Evolutionary conservation across 2,888 invertebrate species (phyloP), one percentile per base, ranked within the genome.

Genomic region (Noctua comes): DNA sequence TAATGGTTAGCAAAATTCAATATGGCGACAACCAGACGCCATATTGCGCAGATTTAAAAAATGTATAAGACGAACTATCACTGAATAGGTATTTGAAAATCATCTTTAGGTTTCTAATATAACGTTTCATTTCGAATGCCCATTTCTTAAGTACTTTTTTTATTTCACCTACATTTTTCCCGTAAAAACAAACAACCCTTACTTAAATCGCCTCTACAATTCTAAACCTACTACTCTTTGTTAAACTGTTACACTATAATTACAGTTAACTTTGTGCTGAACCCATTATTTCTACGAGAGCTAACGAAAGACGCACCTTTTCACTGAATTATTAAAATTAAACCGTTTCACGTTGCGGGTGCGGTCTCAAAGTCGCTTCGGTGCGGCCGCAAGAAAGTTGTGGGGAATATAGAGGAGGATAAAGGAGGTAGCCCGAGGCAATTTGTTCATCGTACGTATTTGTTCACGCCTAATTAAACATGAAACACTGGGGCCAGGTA

Each of bases 391-490:
- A 96, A 95, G 96, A 95, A 96, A 95, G 94, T 95, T 95, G 93
- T 89, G 93, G 92, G 94, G 93, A 94, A 93, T 93, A 92, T 93
- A 92, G 94, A 93, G 95, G 95, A 96, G 95, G 95, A 96, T 95
- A 95, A 96, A 96, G 96, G 96, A 92, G 78, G 85, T 88, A 83
- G 88, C 91, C 95, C 90, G 90, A 86, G 95, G 96, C 94, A 94
- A 95, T 96, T 96, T 95, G 94, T 91, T 93, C 94, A 93, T 90
- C 92, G 93, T 91, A 91, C 94, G 95, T 96, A 95, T 96, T 96
- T 96, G 95, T 95, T 95, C 95, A 91, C 94, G 95, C 96, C 96
- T 96, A 96, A 96, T 96, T 96, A 96, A 96, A 96, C 95, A 96
- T 92, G 93, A 90, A 94, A 92, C 94, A 91, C 88, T 91, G 92